phyloP scores from a whole-genome alignment of 2,888 invertebrate genomes.

The Polyploca ridens region DNA sequence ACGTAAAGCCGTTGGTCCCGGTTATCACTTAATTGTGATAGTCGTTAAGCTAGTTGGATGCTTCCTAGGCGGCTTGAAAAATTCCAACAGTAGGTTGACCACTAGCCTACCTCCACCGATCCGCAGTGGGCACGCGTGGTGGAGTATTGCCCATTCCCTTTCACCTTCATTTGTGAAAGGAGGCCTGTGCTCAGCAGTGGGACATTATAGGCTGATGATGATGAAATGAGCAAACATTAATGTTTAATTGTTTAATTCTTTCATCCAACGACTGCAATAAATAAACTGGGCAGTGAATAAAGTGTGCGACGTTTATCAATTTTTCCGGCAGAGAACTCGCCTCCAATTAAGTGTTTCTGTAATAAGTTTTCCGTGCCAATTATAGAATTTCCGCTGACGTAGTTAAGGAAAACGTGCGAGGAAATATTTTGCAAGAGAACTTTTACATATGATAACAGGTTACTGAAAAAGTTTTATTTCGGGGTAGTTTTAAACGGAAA shows the following conservation, averaged over 20 bases:
- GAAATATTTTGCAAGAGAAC: constrained; percentile 5
- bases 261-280: background rate
- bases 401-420: background rate
- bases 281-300: background rate
- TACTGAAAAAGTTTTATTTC: background rate
- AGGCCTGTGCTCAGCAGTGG: too few relatives aligned
- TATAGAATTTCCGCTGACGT: constrained; percentile 7
- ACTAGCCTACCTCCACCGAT: too few relatives aligned
- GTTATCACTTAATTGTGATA: too few relatives aligned
- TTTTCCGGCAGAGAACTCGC: background rate
- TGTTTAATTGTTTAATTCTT: background rate
- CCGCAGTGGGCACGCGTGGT: too few relatives aligned
- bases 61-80: too few relatives aligned
- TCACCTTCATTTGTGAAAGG: too few relatives aligned
- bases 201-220: too few relatives aligned
- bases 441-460: background rate
- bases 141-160: too few relatives aligned
- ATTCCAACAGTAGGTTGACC: too few relatives aligned
- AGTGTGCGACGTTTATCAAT: constrained; percentile 5
- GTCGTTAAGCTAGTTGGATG: too few relatives aligned
- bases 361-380: constrained; percentile 5
- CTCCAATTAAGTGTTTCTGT: constrained; percentile 3
- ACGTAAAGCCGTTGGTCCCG: too few relatives aligned
- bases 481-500: constrained; percentile 1
- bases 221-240: background rate